Percentiles rank a stretch among this genome's conserved stretches.
These are phyloP conservation scores for Brachionus calyciflorus DNA, from an alignment of 1,140 invertebrate genomes.

Conservation along the genomic window DNA sequence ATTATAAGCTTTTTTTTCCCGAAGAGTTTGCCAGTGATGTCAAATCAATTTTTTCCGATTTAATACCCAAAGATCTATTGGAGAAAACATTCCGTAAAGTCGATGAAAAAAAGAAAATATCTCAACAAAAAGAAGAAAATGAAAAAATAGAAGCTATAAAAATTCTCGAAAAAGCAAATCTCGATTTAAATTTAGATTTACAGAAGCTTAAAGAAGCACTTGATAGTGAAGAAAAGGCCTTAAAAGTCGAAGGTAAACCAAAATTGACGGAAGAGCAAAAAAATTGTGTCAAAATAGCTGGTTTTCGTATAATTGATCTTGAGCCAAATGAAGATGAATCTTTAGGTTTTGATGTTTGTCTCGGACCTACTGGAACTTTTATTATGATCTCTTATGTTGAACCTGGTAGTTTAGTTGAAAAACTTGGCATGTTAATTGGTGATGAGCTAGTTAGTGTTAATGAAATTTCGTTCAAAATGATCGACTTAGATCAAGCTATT, in stretches of 20 bases:
- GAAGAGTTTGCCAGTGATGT: slow-evolving; percentile 39
- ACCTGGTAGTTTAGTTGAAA: slow-evolving; percentile 19
- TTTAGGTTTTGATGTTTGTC: slow-evolving; percentile 33
- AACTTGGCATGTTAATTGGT: slow-evolving; percentile 23
- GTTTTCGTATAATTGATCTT: slow-evolving; percentile 36
- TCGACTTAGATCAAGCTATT: slow-evolving; percentile 36
- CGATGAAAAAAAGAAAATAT: slow-evolving; percentile 12
- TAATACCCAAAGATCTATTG: slow-evolving; percentile 34
- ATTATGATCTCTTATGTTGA: slow-evolving; percentile 46
- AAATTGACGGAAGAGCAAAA: slow-evolving; percentile 7
- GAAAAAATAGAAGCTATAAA: slow-evolving; percentile 35
- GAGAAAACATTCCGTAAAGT: slow-evolving; percentile 27
- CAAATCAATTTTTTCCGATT: slow-evolving; percentile 41
- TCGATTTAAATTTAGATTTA: slow-evolving; percentile 23
- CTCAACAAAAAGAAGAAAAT: neutral
- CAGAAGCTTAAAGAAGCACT: neutral
- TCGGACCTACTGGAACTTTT: slow-evolving; percentile 43
- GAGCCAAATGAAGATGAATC: slow-evolving; percentile 46
- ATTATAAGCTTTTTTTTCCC: slow-evolving; percentile 45
- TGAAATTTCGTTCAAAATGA: slow-evolving; percentile 47
- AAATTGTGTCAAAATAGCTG: slow-evolving; percentile 2
- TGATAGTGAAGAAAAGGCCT: neutral
- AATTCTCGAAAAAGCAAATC: slow-evolving; percentile 19
- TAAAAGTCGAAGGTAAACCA: neutral
- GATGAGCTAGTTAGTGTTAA: slow-evolving; percentile 46